Conservation (phyloP, 35 echinoderm and acorn worm genomes). For the Hemicentrotus pulcherrimus region DNA sequence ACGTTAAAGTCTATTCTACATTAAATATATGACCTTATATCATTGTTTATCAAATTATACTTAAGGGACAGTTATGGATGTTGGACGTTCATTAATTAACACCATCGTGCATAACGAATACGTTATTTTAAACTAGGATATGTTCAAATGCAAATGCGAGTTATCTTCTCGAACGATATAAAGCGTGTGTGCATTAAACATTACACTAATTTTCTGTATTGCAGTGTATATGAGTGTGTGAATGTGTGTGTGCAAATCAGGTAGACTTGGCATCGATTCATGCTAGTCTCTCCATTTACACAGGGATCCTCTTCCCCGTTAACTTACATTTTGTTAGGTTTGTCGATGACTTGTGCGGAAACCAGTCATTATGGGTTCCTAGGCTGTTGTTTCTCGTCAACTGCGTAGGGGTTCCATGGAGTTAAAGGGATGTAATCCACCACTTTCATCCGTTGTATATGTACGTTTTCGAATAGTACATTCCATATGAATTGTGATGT, state of each 20-base stretch:
- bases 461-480: not conserved
- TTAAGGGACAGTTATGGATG: too few species aligned
- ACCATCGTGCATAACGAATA: too few species aligned
- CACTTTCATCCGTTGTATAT: not conserved
- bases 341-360: conserved; percentile 40
- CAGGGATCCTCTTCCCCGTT: not conserved
- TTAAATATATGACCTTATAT: too few species aligned
- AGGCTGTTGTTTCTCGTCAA: conserved; percentile 53
- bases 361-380: conserved; percentile 36
- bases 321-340: conserved; percentile 1
- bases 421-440: not conserved
- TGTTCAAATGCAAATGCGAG: not conserved
- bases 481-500: not conserved
- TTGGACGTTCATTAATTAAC: too few species aligned
- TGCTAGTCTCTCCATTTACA: not conserved
- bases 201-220: not conserved
- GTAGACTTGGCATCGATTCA: not conserved
- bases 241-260: not conserved
- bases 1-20: too few species aligned
- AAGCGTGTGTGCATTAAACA: not conserved
- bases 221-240: not conserved
- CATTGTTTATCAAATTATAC: too few species aligned
- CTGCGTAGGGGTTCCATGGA: not conserved
- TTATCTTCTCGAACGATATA: not conserved
- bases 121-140: too few species aligned